Percentiles rank a stretch among this genome's conserved stretches.
These are phyloP conservation scores for Chaetophractus vellerosus DNA, from an alignment of 2,797 vertebrate genomes.

Conservation along the genomic window DNA sequence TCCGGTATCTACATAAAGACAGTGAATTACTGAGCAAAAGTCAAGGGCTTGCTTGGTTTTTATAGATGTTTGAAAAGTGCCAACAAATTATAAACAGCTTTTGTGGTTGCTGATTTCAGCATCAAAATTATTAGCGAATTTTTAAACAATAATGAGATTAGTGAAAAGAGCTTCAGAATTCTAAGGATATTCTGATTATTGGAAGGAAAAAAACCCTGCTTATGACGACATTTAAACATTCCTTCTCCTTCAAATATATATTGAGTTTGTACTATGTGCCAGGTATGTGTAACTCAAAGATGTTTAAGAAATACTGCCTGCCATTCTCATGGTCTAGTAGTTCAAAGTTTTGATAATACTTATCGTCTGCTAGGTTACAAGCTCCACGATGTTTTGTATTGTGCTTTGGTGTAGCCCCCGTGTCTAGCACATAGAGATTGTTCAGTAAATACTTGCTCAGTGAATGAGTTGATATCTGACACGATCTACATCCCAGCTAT, in stretches of 20 bases:
- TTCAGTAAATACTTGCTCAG: background rate
- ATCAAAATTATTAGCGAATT: slow-evolving; percentile 79
- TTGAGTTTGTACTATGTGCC: background rate
- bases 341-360: background rate
- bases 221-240: background rate
- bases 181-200: background rate
- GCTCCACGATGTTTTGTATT: background rate
- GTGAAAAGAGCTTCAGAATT: slow-evolving; percentile 66
- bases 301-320: background rate
- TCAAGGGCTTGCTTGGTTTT: slow-evolving; percentile 61
- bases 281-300: background rate
- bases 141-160: slow-evolving; percentile 76
- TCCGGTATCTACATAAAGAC: slow-evolving; percentile 68
- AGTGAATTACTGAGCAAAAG: slow-evolving; percentile 70
- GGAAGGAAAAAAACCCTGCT: slow-evolving; percentile 15
- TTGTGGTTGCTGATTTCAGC: slow-evolving; percentile 67
- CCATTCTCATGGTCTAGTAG: background rate
- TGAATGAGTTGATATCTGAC: background rate
- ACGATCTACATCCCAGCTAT: background rate
- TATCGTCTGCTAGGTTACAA: background rate
- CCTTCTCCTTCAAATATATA: background rate
- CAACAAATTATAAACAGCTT: slow-evolving; percentile 79
- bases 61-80: slow-evolving; percentile 71
- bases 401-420: background rate
- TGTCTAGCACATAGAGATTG: background rate